phyloP scores from a whole-genome alignment of 2,888 invertebrate genomes.

The Archaeoteleia sp. region DNA sequence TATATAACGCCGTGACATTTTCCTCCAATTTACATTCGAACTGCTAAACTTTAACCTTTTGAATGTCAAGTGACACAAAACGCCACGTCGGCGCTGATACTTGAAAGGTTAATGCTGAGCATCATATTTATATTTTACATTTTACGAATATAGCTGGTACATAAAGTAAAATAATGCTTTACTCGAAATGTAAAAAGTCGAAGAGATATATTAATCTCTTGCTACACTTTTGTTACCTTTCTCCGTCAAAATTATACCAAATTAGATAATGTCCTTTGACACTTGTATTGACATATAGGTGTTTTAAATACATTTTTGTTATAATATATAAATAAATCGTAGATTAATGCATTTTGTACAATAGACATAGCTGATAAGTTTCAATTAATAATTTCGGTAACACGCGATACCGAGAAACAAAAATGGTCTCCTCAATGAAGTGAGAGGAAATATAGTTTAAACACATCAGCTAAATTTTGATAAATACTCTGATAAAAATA shows the following conservation, averaged over 20 bases:
- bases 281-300: not conserved
- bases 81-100: too few species aligned
- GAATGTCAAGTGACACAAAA: too few species aligned
- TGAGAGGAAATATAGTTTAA: not conserved
- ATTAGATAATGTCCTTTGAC: not conserved
- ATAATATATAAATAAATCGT: not conserved
- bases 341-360: not conserved
- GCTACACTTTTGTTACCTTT: not conserved
- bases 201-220: not conserved
- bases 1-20: too few species aligned
- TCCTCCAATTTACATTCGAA: too few species aligned
- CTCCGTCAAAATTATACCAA: too few species aligned
- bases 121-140: too few species aligned
- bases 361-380: not conserved
- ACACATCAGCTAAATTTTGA: too few species aligned
- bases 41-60: too few species aligned
- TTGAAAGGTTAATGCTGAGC: too few species aligned
- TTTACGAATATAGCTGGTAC: too few species aligned
- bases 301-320: not conserved
- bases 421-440: not conserved
- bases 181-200: too few species aligned
- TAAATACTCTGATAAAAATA: not conserved
- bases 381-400: not conserved
- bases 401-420: not conserved
- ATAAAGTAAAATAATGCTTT: too few species aligned